Evolutionary conservation across 2,888 invertebrate genomes (phyloP), one percentile per base, ranked within the genome.

Genomic region (Protodeltote pygarga): DNA sequence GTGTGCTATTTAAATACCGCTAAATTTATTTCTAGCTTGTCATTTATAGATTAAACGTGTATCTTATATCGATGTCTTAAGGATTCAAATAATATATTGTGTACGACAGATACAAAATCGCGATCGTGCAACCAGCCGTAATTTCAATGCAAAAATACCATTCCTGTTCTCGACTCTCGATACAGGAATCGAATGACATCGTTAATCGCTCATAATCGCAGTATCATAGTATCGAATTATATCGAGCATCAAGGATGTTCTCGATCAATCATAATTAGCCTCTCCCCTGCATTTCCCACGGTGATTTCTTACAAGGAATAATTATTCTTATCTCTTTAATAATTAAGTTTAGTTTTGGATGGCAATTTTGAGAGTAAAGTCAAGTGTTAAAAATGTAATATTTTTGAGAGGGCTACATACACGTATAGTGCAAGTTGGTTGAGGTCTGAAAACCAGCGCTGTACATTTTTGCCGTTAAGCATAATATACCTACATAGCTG

Each of bases 221-320:
- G 51, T 52, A 63, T 67, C 53, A 58, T 50, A 29, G 42, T 27
- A 37, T 48, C 57, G 42, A 61, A 59, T 62, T 59, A 64, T 33
- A 64, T 53, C 54, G 41, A 64, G 44, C 19, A 70, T 72, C 64
- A 70, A 81, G 83, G 83, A 83, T 81, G 77, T 71, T 41, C 48
- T 68, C 76, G 71, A 81, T 83, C 81, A 77, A 78, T 83, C 72
- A 74, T 71, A 66, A 83, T 83, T 81, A 63, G 21, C 16, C 8
- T 59, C 50, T 49, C 44, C 58, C 37, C 14, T 57, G 46, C 46
- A 65, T 48, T 73, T 73, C 73, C 59, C 73, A 73, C 73, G 72
- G 61, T 69, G 28, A 28, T 5, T n/a, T 23, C 5, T 2, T 9
- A 10, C 21, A 16, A 15, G 19, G 37, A 11, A 29, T 29, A 33